Evolutionary conservation across 2,888 invertebrate species (phyloP), one percentile per base, ranked within the genome.

Genomic region (Cephus pygmeus): DNA sequence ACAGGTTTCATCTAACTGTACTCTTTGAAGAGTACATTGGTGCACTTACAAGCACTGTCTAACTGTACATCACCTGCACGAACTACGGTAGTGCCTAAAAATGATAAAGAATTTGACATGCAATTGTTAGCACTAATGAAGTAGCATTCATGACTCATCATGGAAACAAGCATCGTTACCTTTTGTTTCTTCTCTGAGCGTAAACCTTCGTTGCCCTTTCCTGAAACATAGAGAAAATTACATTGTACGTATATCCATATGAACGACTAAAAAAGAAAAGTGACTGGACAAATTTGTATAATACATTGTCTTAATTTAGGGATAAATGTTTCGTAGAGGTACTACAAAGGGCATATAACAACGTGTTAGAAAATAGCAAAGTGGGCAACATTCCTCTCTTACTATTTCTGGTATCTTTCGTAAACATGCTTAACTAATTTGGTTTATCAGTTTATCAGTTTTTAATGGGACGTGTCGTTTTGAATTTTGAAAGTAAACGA

Each of bases 111-210:
- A 74, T 82, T 84, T 79, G 82, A 84, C 84, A 86, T 76, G 36
- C 79, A 80, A 79, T 80, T 82, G 23, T 3, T 3, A 56, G 56
- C 11, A 23, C 79, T 76, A 75, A 78, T 79, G 79, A 77, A 80
- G 77, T 79, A 74, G 76, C 73, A 77, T 69, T 76, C 23, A 34
- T 56, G 56, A 56, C 9, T 56, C 23, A 56, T 56, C 23, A 0
- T 36, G 73, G 36, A 56, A 36, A 36, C 75, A 34, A 69, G 56
- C 9, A 33, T 79, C 81, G 83, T 85, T 85, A 92, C 92, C 92
- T 92, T 87, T 92, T 92, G 83, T 92, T 92, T 85, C 92, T 89
- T 82, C 92, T 89, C 79, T 91, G 90, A 56, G 90, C 89, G 83
- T 91, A 92, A 40, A 88, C 84, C 85, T 91, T 91, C 74, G 88